Base-by-base conservation (phyloP, 2,888 invertebrate species). In the Ennomos quercinarius region DNA sequence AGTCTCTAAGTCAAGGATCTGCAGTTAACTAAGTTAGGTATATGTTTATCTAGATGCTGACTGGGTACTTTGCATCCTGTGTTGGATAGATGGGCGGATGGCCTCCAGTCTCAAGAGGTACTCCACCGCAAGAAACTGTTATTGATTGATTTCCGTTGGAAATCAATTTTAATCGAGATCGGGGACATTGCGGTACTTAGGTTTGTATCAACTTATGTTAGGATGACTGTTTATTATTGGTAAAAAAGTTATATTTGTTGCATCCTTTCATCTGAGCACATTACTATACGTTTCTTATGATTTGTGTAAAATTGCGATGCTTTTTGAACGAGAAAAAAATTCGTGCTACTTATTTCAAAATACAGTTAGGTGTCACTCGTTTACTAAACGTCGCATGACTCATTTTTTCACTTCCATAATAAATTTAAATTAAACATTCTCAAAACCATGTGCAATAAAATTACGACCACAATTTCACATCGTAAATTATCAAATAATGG, bases 401-500 rank as follows among this genome's bases (percentile, higher is more conserved):
- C 27, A 27, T 27, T 27, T 27, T 27, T 1, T 27, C 27, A 27
- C 27, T 17, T 17, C 17, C 3, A 6, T 27, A 3, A 6, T 27
- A 3, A 27, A 5, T 27, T 27, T 6, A 6, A 27, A 27, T 27
- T 27, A 27, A 27, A 27, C 27, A 1, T 27, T 27, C 27, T 27
- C 27, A 27, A 27, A 6, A 4, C 27, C 3, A 27, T 27, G 27
- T 27, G 27, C 27, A 50, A n/a, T 41, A 37, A 37, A 52, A 54
- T 50, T 48, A 53, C 37, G n/a, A 43, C n/a, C 8, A 49, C 34
- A 41, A 42, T 57, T 70, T 74, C 70, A 61, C 68, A 71, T 69
- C 56, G 60, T 74, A 74, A 74, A 74, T 75, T 71, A 75, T 72
- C 73, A 68, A 80, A 76, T 78, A 75, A 73, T 68, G 66, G 60